Percentiles rank a stretch among this genome's conserved stretches.
These are phyloP conservation scores for Ctenoplectra terminalis DNA, from an alignment of 1,140 invertebrate genomes.

Conservation along the genomic window DNA sequence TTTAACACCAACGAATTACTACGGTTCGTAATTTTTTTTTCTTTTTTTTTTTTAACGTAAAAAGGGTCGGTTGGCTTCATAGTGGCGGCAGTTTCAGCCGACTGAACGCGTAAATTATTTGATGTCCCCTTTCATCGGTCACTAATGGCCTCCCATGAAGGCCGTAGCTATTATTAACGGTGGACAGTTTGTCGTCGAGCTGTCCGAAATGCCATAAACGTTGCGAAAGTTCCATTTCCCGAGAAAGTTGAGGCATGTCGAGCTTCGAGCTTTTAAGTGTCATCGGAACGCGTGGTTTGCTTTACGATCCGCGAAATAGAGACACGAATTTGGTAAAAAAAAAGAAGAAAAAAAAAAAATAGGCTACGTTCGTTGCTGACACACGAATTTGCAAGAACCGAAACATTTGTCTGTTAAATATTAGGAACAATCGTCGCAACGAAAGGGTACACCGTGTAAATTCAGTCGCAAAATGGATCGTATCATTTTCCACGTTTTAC, in stretches of 20 bases:
- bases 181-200: conserved; percentile 37
- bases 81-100: neutral
- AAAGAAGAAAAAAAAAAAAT: no score
- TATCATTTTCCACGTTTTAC: no score
- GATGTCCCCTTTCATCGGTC: conserved; percentile 34
- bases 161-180: conserved; percentile 32
- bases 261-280: conserved; percentile 28
- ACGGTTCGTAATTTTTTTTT: no score
- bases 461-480: neutral
- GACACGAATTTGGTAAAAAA: no score
- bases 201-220: conserved; percentile 42
- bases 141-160: conserved; percentile 33
- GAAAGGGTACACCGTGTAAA: neutral
- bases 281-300: neutral
- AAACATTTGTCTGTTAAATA: neutral
- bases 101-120: conserved; percentile 46
- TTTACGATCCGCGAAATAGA: neutral
- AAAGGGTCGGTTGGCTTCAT: no score
- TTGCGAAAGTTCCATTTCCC: conserved; percentile 21
- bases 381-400: neutral
- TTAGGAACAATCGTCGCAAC: neutral
- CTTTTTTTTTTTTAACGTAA: no score
- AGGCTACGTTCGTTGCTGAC: neutral
- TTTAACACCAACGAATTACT: no score
- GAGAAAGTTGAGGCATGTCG: conserved; percentile 7